These are phyloP conservation scores for Coelogynopora nodosa DNA, from an alignment of 2,888 invertebrate genomes.

Conservation along the genomic window DNA sequence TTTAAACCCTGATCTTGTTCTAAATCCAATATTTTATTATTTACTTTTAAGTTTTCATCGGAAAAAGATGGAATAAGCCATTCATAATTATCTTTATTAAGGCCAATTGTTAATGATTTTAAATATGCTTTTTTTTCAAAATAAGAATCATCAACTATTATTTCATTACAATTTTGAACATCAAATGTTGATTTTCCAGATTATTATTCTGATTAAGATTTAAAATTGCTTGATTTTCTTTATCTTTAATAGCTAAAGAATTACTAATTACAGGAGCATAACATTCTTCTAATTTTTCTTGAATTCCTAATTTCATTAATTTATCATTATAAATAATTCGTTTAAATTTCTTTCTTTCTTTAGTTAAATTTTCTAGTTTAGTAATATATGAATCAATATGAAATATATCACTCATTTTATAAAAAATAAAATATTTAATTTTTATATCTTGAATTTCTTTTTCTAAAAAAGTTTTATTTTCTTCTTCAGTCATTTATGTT, in stretches of 20 bases:
- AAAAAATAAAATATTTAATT: too few species aligned
- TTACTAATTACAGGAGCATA: neutral
- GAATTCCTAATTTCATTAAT: neutral
- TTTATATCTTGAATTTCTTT: too few species aligned
- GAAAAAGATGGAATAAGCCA: too few species aligned
- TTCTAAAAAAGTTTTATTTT: too few species aligned
- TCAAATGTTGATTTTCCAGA: neutral
- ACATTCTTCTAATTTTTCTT: neutral
- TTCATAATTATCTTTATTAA: too few species aligned
- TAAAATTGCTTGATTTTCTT: neutral
- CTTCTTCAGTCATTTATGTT: too few species aligned
- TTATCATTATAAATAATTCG: neutral
- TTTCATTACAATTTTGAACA: neutral
- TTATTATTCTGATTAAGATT: neutral
- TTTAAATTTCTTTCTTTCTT: neutral
- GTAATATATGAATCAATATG: neutral
- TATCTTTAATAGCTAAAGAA: neutral
- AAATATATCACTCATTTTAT: neutral
- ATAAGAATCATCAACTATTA: too few species aligned
- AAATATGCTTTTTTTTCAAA: too few species aligned
- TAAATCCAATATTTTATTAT: too few species aligned
- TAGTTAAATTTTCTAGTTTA: neutral
- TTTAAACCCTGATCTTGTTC: neutral
- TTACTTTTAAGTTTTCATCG: too few species aligned
- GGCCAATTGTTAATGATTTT: too few species aligned